These are phyloP conservation scores for Gymnorhina tibicen DNA, from an alignment of 2,113 vertebrate genomes.

Conservation along the genomic window DNA sequence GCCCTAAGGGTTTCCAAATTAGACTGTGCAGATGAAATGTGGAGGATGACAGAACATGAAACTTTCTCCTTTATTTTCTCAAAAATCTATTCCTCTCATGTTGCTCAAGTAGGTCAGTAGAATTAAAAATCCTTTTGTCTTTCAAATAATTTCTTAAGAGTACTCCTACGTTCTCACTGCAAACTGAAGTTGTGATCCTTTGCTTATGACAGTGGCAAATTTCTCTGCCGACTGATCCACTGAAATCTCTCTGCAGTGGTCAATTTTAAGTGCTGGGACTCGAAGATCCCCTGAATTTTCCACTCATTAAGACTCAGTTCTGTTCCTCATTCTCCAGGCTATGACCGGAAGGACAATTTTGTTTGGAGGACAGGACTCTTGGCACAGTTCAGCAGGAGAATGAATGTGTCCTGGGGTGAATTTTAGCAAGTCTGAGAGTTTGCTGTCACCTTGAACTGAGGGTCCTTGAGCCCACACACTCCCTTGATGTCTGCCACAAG, in stretches of 20 bases:
- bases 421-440: not conserved
- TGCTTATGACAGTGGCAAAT: not conserved
- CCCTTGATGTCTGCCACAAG: not conserved
- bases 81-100: rapidly evolving
- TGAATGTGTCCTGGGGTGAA: not conserved
- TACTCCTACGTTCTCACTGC: not conserved
- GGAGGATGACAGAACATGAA: rapidly evolving
- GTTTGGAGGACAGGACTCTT: not conserved
- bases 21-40: rapidly evolving
- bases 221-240: not conserved
- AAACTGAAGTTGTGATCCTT: not conserved
- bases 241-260: not conserved
- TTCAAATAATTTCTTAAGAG: not conserved
- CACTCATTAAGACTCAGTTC: not conserved
- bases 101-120: not conserved
- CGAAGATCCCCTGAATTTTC: not conserved
- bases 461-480: not conserved
- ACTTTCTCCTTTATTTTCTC: not conserved
- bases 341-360: not conserved
- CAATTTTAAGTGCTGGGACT: not conserved
- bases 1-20: not conserved
- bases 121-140: not conserved
- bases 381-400: not conserved
- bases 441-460: not conserved
- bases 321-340: not conserved